Conservation (phyloP, 2,888 invertebrate species). For the Osedax frankpressi region DNA sequence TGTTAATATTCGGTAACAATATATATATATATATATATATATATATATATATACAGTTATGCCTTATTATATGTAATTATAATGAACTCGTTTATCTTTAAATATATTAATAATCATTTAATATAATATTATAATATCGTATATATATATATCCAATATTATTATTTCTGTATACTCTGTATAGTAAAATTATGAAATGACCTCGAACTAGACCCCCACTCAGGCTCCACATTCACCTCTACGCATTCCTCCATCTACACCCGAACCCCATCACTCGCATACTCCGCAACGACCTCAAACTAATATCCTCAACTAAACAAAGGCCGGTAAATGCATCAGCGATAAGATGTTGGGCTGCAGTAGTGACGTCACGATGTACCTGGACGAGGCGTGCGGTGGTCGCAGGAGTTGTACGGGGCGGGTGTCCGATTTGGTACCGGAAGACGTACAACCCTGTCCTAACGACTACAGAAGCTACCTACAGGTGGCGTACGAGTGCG, state of each 20-base stretch:
- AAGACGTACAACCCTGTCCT: slow-evolving; percentile 17
- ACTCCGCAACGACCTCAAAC: too few species aligned
- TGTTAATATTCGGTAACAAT: too few species aligned
- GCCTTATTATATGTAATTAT: not conserved
- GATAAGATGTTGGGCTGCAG: slow-evolving; percentile 12
- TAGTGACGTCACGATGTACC: slow-evolving; percentile 22
- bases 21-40: not conserved
- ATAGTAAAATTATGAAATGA: too few species aligned
- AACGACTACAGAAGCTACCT: slow-evolving; percentile 16
- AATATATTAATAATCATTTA: too few species aligned
- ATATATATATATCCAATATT: too few species aligned
- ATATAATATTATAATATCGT: too few species aligned
- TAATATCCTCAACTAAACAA: too few species aligned
- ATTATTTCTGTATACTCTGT: too few species aligned
- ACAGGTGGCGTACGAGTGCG: slow-evolving; percentile 20
- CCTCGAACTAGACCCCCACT: too few species aligned
- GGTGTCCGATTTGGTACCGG: slow-evolving; percentile 16
- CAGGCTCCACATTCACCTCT: not conserved
- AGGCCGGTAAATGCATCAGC: slow-evolving; percentile 1
- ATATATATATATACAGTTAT: not conserved
- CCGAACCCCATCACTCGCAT: not conserved
- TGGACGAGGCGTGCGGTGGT: slow-evolving; percentile 20
- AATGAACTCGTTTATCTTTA: too few species aligned
- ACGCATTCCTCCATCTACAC: not conserved
- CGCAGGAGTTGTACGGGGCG: slow-evolving; percentile 14